Base-by-base conservation (phyloP, 1,140 invertebrate genomes). In the Tetramorium alpestre region DNA sequence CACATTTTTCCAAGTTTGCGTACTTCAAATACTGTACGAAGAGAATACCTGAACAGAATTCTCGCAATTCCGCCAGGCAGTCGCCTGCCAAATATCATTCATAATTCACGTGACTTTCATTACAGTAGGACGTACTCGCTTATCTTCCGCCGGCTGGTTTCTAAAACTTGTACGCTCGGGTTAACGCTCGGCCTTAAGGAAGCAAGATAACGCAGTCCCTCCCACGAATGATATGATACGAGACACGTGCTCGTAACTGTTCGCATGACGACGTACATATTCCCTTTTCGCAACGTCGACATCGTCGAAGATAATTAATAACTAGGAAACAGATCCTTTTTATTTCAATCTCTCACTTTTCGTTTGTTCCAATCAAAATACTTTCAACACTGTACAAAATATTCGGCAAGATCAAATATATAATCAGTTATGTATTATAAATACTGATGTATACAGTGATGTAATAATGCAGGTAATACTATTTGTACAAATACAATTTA, bases 221-320 rank as follows among this genome's bases (percentile, higher is more conserved):
- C 62, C 44, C 13, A 65, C 41, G 47, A 86, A 38, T 60, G 75
- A 86, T 86, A 81, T 72, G 76, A 86, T 72, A 86, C 44, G 16
- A 67, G 41, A 54, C 33, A 82, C 33, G 58, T 28, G 33, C 18
- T 82, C 16, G 25, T 56, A 49, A 75, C 3, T 82, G n/a, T 75
- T 72, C 41, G 47, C 41, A 72, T 49, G 25, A 33, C n/a, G 38
- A 41, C 8, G 18, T 38, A 78, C 13, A 49, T 33, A 44, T 77
- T 77, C n/a, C 5, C 5, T 56, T 44, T 54, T 81, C 13, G 33
- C 47, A 67, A 69, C 18, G 22, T 22, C 22, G n/a, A 80, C 51
- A 56, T 38, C 72, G 0, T 25, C 64, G 13, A n/a, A 25, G 18
- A 33, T 56, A 81, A 69, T 44, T 69, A 80, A 65, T 38, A 78